These are phyloP conservation scores for Nomada hirtipes DNA, from an alignment of 2,888 invertebrate genomes.

Conservation along the genomic window DNA sequence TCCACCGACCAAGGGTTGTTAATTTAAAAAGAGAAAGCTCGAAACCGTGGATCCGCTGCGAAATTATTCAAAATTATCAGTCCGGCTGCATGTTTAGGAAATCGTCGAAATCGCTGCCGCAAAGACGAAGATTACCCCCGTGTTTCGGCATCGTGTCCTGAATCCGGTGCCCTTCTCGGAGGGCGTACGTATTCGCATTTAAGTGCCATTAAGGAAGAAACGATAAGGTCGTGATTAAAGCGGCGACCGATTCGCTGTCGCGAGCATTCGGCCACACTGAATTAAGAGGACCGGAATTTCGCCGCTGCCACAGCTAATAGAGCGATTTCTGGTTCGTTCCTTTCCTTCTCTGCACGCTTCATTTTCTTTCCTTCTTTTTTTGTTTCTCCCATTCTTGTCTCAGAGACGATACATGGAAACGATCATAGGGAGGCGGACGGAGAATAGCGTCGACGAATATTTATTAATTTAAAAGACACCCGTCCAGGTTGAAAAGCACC, in stretches of 20 bases:
- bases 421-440: constrained; percentile 27
- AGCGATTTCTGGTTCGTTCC: constrained; percentile 64
- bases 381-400: constrained; percentile 2
- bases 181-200: constrained; percentile 50
- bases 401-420: constrained; percentile 42
- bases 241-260: constrained; percentile 52
- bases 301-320: constrained; percentile 57
- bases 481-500: constrained; percentile 58
- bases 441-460: constrained; percentile 59
- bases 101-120: constrained; percentile 23
- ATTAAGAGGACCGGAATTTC: constrained; percentile 61
- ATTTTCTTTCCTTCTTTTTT: neutral
- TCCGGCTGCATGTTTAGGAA: constrained; percentile 27
- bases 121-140: constrained; percentile 14
- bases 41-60: too few species aligned
- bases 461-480: constrained; percentile 71
- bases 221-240: constrained; percentile 64
- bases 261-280: constrained; percentile 45
- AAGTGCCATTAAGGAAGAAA: constrained; percentile 59
- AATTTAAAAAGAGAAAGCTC: too few species aligned
- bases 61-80: constrained; percentile 23
- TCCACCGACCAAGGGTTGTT: too few species aligned
- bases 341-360: neutral
- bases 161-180: constrained; percentile 14
- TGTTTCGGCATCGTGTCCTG: neutral